These are phyloP conservation scores for Drosophila miranda DNA, from an alignment of 1,140 invertebrate genomes.

Conservation along the genomic window DNA sequence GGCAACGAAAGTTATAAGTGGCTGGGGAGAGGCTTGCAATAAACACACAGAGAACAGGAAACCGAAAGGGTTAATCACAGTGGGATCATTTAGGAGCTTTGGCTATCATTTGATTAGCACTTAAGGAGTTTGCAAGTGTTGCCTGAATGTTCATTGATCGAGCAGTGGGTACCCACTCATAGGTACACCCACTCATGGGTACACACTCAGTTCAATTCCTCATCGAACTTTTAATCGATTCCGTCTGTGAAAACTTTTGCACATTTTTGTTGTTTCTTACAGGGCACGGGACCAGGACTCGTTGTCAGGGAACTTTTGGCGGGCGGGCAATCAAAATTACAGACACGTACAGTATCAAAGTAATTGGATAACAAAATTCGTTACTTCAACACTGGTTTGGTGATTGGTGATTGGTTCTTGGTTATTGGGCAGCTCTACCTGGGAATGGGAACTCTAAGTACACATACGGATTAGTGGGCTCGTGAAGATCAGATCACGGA, in stretches of 20 bases:
- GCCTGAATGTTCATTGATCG: background rate
- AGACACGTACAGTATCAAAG: constrained; percentile 82
- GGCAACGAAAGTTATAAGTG: constrained; percentile 14
- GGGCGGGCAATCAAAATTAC: constrained; percentile 66
- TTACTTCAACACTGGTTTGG: constrained; percentile 44
- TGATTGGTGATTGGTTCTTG: constrained; percentile 11
- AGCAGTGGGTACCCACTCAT: background rate
- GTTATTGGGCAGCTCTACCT: constrained; percentile 27
- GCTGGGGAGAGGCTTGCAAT: constrained; percentile 25
- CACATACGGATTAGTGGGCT: constrained; percentile 33
- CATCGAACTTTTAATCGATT: constrained; percentile 29
- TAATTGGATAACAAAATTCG: constrained; percentile 79
- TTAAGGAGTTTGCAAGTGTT: background rate
- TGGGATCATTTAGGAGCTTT: constrained; percentile 30
- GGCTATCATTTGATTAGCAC: background rate
- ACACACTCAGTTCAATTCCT: constrained; percentile 10
- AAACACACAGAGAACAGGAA: constrained; percentile 28
- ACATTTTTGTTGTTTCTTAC: constrained; percentile 3
- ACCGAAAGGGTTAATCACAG: constrained; percentile 43
- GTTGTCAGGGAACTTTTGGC: constrained; percentile 6
- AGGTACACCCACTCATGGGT: too few relatives aligned
- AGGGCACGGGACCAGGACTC: background rate
- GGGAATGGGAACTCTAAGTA: constrained; percentile 40
- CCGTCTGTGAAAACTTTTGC: constrained; percentile 16
- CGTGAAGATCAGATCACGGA: constrained; percentile 1